A percentile compares a stretch with the other conserved stretches of the same genome.
phyloP scores from a whole-genome alignment of 2,888 invertebrate species.

The Argyra leucocephala region DNA sequence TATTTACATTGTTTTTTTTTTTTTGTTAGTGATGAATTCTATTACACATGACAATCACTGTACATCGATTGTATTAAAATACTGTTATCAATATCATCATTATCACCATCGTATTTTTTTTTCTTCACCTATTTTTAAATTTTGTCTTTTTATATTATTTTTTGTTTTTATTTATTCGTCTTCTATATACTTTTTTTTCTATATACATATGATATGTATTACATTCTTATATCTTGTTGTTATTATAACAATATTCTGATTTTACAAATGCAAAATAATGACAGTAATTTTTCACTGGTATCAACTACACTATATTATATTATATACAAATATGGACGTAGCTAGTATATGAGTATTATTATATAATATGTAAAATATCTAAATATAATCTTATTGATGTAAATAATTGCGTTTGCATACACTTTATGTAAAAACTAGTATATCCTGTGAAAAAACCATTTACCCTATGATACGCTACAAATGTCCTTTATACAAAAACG shows the following conservation, averaged over 20 bases:
- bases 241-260: neutral
- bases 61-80: no score
- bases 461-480: neutral
- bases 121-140: neutral
- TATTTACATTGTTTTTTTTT: no score
- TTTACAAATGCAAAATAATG: constrained; percentile 1
- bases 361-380: neutral
- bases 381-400: neutral
- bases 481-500: neutral
- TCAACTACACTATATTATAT: neutral
- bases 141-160: neutral
- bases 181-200: neutral
- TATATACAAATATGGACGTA: neutral
- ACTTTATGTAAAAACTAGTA: neutral
- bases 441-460: no score
- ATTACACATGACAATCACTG: no score
- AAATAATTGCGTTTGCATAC: neutral
- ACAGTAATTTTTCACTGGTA: neutral
- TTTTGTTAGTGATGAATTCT: no score
- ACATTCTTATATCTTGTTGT: neutral
- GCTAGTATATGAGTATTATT: neutral
- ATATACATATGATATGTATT: neutral
- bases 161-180: neutral
- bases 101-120: neutral
- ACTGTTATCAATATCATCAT: neutral